Base-by-base conservation (phyloP, 2,113 vertebrate species). In the Phyllostomus hastatus region DNA sequence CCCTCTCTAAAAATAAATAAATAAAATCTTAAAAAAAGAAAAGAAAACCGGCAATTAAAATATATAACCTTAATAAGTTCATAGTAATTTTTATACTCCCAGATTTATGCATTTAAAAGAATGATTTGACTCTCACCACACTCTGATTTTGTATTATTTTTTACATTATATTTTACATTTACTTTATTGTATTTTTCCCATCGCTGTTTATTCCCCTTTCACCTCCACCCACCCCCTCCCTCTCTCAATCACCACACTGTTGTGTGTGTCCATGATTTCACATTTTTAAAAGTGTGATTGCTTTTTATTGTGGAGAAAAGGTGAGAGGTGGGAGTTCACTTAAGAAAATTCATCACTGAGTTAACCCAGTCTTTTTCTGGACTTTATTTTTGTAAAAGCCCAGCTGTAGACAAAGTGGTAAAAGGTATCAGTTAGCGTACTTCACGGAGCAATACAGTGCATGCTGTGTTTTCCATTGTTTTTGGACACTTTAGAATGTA, bases 351-450 rank as follows among this genome's bases (percentile, higher is more conserved):
- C 35, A 84, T n/a, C 35, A 26, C 52, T 75, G 54, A 78, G 28
- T 85, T 75, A 46, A 61, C 59, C 35, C 10, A 84, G 17, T 79
- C 7, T 41, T 91, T 90, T 69, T 26, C 22, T 66, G 52, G 7
- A 75, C 31, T 94, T 91, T 76, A 80, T 66, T 94, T 94, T 79
- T 88, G 17, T 89, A 72, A 90, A 95, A 95, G 59, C 24, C 38
- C 41, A 38, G 75, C 81, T 90, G 85, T 75, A 69, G 93, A 12
- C 35, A 81, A 89, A 84, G 20, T 43, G 3, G 7, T 87, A 59
- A 35, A 22, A 84, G 26, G 8, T 82, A 67, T 61, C 61, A 48
- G 33, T 85, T 54, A 31, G 31, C 31, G 61, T 64, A 69, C 66
- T 79, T 96, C 41, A 24, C 22, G 38, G 19, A 83, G 14, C 54